Evolutionary conservation across 2,113 vertebrate species (phyloP).

Genomic region (Epinephelus lanceolatus): DNA sequence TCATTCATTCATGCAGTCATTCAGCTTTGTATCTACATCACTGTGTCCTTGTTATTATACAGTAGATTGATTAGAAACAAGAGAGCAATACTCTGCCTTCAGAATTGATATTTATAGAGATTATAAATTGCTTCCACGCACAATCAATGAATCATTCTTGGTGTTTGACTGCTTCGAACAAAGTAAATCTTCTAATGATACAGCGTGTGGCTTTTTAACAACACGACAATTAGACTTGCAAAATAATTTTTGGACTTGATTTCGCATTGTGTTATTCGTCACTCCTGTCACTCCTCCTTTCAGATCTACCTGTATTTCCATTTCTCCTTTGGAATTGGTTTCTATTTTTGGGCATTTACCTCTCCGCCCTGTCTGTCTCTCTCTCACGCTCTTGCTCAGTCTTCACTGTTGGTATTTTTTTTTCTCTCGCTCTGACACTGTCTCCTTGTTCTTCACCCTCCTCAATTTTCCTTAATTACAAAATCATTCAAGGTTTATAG

Average conservation of each 20-base stretch:
- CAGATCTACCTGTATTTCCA: constrained; percentile 61
- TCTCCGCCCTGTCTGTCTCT: constrained; percentile 74
- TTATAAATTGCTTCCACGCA: neutral
- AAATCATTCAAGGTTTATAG: constrained; percentile 79
- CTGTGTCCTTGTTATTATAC: constrained; percentile 12
- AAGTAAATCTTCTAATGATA: neutral
- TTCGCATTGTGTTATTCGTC: constrained; percentile 20
- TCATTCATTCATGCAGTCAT: neutral
- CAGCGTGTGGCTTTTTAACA: constrained; percentile 9
- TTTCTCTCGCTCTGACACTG: constrained; percentile 18
- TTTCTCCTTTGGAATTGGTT: constrained; percentile 76
- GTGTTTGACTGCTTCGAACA: neutral
- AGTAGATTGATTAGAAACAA: constrained; percentile 14
- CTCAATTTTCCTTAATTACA: constrained; percentile 75
- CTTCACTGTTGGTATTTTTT: constrained; percentile 41
- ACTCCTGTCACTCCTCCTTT: constrained; percentile 48
- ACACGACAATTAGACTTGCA: neutral
- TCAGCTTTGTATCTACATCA: constrained; percentile 7
- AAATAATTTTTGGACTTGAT: neutral
- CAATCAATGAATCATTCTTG: neutral
- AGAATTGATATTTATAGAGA: constrained; percentile 19
- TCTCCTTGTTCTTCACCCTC: constrained; percentile 64
- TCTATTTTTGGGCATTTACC: constrained; percentile 78
- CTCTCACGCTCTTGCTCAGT: constrained; percentile 44
- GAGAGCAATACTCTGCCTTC: constrained; percentile 16